A percentile compares a stretch with the other conserved stretches of the same genome.
Evolutionary conservation across 2,113 vertebrate genomes (phyloP).

Genomic region (Rhegmatorhina hoffmannsi): DNA sequence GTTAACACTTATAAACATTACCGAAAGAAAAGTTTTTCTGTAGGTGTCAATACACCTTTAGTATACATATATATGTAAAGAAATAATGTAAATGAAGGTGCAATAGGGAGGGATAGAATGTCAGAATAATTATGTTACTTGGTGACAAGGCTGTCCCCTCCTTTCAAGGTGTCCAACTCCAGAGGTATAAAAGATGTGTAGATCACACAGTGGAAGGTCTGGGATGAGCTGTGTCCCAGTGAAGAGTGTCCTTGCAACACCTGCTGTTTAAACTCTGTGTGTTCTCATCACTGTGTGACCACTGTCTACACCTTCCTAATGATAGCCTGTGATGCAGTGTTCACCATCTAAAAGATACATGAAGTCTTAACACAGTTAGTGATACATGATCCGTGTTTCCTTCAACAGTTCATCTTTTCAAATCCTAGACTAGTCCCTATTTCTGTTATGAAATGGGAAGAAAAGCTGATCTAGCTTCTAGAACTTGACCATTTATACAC

Average conservation of each 20-base stretch:
- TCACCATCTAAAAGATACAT: slow-evolving; percentile 9
- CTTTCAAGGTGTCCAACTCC: background rate
- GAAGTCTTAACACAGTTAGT: background rate
- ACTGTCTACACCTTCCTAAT: background rate
- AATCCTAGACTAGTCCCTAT: background rate
- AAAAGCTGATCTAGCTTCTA: background rate
- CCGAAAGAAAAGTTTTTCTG: background rate
- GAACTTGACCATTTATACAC: background rate
- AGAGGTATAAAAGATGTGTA: background rate
- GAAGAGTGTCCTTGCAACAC: background rate
- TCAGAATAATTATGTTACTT: background rate
- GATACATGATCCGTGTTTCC: background rate
- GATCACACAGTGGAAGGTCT: background rate
- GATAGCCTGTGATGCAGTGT: background rate
- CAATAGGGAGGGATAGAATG: background rate
- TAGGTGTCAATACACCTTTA: background rate
- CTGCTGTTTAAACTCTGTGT: background rate
- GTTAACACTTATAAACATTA: background rate
- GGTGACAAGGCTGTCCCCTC: background rate
- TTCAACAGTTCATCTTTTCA: background rate
- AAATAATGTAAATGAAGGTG: background rate
- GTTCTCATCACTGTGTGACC: background rate
- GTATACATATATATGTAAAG: background rate
- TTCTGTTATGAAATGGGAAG: background rate
- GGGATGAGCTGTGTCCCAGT: background rate